A percentile compares a stretch with the other conserved stretches of the same genome.
Conservation (phyloP, 2,888 invertebrate genomes). For the Napeogenes sylphis region DNA sequence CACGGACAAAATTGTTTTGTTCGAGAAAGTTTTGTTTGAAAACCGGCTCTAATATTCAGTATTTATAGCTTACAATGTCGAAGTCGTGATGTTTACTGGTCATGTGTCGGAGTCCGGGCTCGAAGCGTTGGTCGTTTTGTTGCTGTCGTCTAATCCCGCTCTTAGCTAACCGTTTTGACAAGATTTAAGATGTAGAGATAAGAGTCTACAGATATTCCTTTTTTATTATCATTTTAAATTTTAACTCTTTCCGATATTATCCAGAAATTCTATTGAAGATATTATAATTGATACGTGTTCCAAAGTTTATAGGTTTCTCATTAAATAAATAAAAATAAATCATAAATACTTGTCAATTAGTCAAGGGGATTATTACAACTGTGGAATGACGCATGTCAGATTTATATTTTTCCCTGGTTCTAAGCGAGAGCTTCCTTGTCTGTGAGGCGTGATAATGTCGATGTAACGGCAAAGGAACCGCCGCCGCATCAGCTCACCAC, state of each 20-base stretch:
- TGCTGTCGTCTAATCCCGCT: slow-evolving; percentile 68
- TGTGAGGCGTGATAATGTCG: slow-evolving; percentile 59
- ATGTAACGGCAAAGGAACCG: slow-evolving; percentile 55
- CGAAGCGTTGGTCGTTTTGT: slow-evolving; percentile 62
- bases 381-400: slow-evolving; percentile 21
- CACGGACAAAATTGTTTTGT: slow-evolving; percentile 43
- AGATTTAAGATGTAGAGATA: slow-evolving; percentile 66
- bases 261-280: not conserved
- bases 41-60: slow-evolving; percentile 38
- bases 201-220: slow-evolving; percentile 39
- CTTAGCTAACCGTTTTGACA: slow-evolving; percentile 77
- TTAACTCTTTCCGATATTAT: not conserved
- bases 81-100: slow-evolving; percentile 11
- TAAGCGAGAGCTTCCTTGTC: slow-evolving; percentile 53
- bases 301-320: slow-evolving; percentile 1
- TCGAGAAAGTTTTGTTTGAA: slow-evolving; percentile 36
- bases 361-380: slow-evolving; percentile 23
- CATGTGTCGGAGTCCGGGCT: slow-evolving; percentile 21
- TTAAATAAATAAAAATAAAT: slow-evolving; percentile 8
- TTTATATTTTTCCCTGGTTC: slow-evolving; percentile 32
- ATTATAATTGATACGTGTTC: not conserved
- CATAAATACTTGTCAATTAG: slow-evolving; percentile 18
- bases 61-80: slow-evolving; percentile 27
- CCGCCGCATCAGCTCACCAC: slow-evolving; percentile 63
- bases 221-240: slow-evolving; percentile 14